Conservation (phyloP, 1,140 invertebrate species). For the Philopotamus ludificatus region DNA sequence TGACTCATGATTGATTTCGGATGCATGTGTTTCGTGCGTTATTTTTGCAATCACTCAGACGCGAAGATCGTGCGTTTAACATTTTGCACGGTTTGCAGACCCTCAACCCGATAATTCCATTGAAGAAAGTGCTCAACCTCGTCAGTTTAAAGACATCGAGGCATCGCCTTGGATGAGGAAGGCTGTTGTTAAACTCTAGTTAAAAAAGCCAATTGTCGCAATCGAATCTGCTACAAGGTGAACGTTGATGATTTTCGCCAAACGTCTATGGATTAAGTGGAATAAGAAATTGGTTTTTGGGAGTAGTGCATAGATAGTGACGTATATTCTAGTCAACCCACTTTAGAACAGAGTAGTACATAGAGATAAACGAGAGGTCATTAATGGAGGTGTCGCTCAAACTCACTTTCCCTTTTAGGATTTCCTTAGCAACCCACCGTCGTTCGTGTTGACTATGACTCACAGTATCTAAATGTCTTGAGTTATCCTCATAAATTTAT, state of each 20-base stretch:
- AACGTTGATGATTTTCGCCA: conserved; percentile 12
- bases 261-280: background rate
- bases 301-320: too few relatives aligned
- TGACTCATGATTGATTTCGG: too few relatives aligned
- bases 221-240: background rate
- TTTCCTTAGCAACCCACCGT: conserved; percentile 25
- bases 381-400: conserved; percentile 14
- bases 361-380: conserved; percentile 21
- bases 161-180: conserved; percentile 32
- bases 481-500: too few relatives aligned
- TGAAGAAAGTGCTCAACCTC: conserved; percentile 19
- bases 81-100: background rate
- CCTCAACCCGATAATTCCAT: background rate
- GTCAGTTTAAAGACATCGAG: conserved; percentile 33
- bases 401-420: conserved; percentile 33
- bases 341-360: conserved; percentile 13
- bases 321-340: conserved; percentile 22
- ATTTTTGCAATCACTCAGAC: too few relatives aligned
- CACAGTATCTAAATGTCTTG: too few relatives aligned
- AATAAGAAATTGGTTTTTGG: conserved; percentile 8
- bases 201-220: conserved; percentile 14
- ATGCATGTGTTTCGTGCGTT: too few relatives aligned
- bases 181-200: conserved; percentile 26
- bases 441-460: too few relatives aligned
- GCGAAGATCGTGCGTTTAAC: background rate